These are phyloP conservation scores for Macrotis lagotis DNA, from an alignment of 2,113 vertebrate species.

Conservation along the genomic window DNA sequence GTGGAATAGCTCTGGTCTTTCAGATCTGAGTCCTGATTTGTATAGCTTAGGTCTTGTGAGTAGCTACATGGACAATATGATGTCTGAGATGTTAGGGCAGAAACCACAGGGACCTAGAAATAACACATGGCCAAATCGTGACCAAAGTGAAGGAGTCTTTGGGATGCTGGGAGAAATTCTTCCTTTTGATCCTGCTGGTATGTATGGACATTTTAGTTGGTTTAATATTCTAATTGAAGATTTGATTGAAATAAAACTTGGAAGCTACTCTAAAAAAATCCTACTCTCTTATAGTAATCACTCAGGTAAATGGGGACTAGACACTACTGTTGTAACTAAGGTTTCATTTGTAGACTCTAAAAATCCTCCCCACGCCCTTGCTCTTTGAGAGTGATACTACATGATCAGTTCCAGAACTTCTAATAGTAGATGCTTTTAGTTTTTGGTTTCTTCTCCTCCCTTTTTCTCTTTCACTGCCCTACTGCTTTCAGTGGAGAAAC, in stretches of 20 bases:
- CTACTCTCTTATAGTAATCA: neutral
- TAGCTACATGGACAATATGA: conserved; percentile 97
- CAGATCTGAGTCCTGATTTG: conserved; percentile 95
- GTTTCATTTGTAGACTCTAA: neutral
- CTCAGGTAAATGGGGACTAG: neutral
- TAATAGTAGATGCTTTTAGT: neutral
- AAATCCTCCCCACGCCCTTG: neutral
- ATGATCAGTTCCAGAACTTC: too few species aligned
- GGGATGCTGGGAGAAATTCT: conserved; percentile 95
- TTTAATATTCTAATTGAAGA: neutral
- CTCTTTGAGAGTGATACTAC: neutral
- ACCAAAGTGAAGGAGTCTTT: conserved; percentile 96
- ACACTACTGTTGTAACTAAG: neutral
- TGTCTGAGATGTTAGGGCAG: conserved; percentile 97
- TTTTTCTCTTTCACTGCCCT: neutral
- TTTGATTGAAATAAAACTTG: neutral
- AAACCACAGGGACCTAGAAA: conserved; percentile 97
- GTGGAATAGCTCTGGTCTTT: conserved; percentile 90
- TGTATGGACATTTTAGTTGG: conserved; percentile 46
- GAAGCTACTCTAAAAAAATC: neutral
- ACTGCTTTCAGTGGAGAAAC: neutral
- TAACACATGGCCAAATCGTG: conserved; percentile 99
- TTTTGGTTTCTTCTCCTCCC: neutral
- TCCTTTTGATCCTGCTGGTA: conserved; percentile 98
- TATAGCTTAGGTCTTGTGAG: conserved; percentile 98